Percentiles rank a stretch among this genome's conserved stretches.
phyloP scores from a whole-genome alignment of 2,888 invertebrate genomes.

The Stegana nigrithorax region DNA sequence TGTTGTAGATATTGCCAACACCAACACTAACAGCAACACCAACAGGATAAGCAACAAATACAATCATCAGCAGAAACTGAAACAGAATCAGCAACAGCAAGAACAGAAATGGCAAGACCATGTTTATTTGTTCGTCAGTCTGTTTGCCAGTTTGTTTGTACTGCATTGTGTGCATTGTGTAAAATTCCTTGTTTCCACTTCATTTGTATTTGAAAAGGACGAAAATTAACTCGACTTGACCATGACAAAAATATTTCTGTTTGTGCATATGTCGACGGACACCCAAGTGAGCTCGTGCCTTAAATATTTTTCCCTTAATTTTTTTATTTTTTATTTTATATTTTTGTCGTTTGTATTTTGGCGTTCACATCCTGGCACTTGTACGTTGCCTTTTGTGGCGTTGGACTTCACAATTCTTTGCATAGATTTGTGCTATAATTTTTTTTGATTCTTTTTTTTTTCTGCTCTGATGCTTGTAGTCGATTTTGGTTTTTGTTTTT shows the following conservation, averaged over 20 bases:
- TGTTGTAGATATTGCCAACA: neutral
- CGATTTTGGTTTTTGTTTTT: neutral
- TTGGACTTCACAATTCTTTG: too few relatives aligned
- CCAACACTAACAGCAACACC: neutral
- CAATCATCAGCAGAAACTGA: neutral
- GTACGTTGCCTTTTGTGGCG: too few relatives aligned
- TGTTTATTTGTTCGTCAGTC: conserved; percentile 49
- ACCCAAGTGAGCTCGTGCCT: neutral
- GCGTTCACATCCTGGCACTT: too few relatives aligned
- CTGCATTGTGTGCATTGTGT: conserved; percentile 42
- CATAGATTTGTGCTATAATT: too few relatives aligned
- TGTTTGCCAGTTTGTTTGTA: conserved; percentile 30
- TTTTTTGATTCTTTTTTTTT: neutral
- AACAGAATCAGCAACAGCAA: neutral
- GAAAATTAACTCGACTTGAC: conserved; percentile 46
- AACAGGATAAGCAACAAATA: neutral
- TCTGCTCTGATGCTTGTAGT: neutral
- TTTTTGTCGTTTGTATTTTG: too few relatives aligned
- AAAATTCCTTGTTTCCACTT: conserved; percentile 56
- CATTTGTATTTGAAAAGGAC: conserved; percentile 47
- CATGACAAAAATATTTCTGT: conserved; percentile 21
- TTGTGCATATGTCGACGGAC: neutral
- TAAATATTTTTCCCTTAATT: neutral
- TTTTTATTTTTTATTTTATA: too few relatives aligned
- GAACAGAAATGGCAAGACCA: neutral